Evolutionary conservation across 92 coral and sea anemone genomes (phyloP).

Genomic region (Chrysogorgia sp.): DNA sequence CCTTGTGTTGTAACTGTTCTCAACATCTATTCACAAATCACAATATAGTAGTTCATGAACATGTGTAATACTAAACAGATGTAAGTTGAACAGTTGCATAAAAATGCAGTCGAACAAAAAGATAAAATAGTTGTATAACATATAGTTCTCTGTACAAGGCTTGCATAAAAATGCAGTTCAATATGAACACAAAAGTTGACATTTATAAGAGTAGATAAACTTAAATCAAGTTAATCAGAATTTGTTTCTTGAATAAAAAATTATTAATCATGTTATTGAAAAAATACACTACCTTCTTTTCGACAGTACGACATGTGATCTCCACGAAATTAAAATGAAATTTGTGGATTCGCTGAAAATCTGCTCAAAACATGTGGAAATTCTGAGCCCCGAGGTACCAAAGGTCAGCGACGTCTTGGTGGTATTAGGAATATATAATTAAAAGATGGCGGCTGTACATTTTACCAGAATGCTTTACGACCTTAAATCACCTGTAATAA

Average conservation of each 20-base stretch:
- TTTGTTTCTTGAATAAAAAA: not conserved
- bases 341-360: not conserved
- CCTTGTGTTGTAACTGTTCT: too few species aligned
- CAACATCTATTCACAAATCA: too few species aligned
- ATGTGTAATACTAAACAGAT: too few species aligned
- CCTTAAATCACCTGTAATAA: too few species aligned
- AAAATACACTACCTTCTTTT: conserved; percentile 74
- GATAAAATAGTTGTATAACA: too few species aligned
- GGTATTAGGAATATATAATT: too few species aligned
- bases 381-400: not conserved
- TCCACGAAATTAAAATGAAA: not conserved
- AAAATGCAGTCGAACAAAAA: too few species aligned
- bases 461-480: too few species aligned
- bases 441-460: too few species aligned
- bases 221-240: not conserved
- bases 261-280: not conserved
- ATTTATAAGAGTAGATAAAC: not conserved
- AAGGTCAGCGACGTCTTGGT: not conserved
- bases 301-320: conserved; percentile 87
- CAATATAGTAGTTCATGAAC: not conserved
- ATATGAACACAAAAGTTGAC: not conserved
- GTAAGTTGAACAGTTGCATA: too few species aligned
- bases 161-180: too few species aligned
- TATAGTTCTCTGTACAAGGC: too few species aligned
- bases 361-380: not conserved